phyloP scores from a whole-genome alignment of 1,140 invertebrate genomes.

The Contarinia nasturtii region DNA sequence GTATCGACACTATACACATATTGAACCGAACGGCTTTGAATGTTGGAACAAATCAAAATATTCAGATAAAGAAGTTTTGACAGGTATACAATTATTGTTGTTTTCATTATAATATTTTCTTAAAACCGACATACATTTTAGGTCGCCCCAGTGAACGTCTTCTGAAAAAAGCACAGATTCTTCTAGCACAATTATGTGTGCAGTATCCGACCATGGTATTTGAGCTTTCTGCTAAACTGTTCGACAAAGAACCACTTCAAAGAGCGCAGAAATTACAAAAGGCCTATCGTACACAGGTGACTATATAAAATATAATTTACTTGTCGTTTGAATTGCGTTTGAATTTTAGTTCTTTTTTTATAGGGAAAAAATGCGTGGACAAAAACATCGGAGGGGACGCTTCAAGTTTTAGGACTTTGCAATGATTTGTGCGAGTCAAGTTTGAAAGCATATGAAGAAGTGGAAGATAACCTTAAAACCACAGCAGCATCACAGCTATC shows the following conservation, averaged over 20 bases:
- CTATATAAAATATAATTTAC: constrained; percentile 6
- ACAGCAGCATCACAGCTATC: constrained; percentile 30
- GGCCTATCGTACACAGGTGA: constrained; percentile 37
- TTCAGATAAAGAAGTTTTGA: constrained; percentile 57
- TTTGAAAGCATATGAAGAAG: constrained; percentile 17
- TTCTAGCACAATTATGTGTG: constrained; percentile 65
- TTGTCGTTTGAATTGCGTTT: neutral
- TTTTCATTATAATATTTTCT: constrained; percentile 4
- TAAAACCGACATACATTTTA: neutral
- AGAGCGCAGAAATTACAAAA: constrained; percentile 38
- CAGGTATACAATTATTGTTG: too few species aligned
- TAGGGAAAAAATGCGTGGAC: constrained; percentile 32
- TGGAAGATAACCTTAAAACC: constrained; percentile 15
- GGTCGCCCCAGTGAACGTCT: constrained; percentile 18
- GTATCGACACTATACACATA: constrained; percentile 66
- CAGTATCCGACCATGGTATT: constrained; percentile 50
- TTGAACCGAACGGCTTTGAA: constrained; percentile 82
- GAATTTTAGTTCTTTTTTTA: constrained; percentile 6
- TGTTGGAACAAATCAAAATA: constrained; percentile 89
- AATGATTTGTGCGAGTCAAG: constrained; percentile 23
- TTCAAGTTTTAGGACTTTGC: constrained; percentile 28
- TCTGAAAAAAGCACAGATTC: constrained; percentile 41
- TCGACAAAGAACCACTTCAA: constrained; percentile 34
- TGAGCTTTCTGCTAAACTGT: constrained; percentile 57
- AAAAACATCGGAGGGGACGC: constrained; percentile 26